These are phyloP conservation scores for Botia kubotai DNA, from an alignment of 2,797 vertebrate species.

Conservation along the genomic window DNA sequence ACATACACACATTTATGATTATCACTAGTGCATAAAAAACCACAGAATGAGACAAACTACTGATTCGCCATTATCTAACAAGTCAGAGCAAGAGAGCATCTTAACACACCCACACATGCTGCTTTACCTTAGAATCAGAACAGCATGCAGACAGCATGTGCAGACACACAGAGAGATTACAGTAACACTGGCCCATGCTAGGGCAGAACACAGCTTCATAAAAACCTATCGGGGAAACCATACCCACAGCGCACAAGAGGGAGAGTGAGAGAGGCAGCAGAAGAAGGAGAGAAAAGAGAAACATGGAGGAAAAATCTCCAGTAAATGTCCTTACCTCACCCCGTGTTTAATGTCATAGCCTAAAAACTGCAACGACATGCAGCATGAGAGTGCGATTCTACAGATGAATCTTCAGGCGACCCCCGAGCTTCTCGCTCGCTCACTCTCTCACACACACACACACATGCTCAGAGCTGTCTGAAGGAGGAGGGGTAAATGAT, in stretches of 20 bases:
- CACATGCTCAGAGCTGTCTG: background rate
- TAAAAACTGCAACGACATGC: slow-evolving; percentile 72
- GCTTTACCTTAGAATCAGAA: slow-evolving; percentile 87
- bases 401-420: slow-evolving; percentile 47
- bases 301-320: slow-evolving; percentile 11
- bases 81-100: background rate
- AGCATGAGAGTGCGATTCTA: slow-evolving; percentile 49
- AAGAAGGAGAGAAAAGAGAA: background rate
- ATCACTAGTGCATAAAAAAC: background rate
- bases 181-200: slow-evolving; percentile 87
- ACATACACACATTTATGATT: background rate
- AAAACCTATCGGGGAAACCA: slow-evolving; percentile 57
- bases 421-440: slow-evolving; percentile 8
- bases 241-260: background rate
- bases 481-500: slow-evolving; percentile 51
- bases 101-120: slow-evolving; percentile 59
- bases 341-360: slow-evolving; percentile 57
- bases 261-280: background rate
- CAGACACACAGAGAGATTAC: slow-evolving; percentile 72
- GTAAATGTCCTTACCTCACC: slow-evolving; percentile 75
- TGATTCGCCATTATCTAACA: background rate
- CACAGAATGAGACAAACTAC: background rate
- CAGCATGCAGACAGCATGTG: slow-evolving; percentile 72
- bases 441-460: slow-evolving; percentile 46
- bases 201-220: slow-evolving; percentile 67